Evolutionary conservation across 2,113 vertebrate species (phyloP).

Genomic region (Scalopus aquaticus): DNA sequence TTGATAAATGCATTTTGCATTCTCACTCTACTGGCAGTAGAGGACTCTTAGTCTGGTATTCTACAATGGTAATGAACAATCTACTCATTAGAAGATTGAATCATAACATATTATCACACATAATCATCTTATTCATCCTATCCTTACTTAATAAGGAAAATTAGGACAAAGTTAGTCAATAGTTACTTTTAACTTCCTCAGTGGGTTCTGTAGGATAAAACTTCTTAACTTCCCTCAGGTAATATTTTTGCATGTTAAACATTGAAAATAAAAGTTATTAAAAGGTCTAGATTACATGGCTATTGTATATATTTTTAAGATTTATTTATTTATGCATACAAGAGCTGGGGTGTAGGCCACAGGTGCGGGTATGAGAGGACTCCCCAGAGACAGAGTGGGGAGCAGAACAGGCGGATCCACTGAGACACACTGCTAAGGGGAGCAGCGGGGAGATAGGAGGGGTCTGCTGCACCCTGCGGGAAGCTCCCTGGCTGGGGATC

Average conservation of each 20-base stretch:
- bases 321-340: too few species aligned
- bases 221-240: not conserved
- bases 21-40: not conserved
- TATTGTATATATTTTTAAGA: too few species aligned
- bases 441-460: too few species aligned
- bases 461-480: too few species aligned
- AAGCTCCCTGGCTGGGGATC: too few species aligned
- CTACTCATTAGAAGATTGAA: not conserved
- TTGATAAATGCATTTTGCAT: not conserved
- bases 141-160: not conserved
- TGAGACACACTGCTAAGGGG: too few species aligned
- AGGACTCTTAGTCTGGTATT: not conserved
- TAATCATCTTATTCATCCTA: not conserved
- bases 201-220: not conserved
- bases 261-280: not conserved
- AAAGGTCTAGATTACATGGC: not conserved
- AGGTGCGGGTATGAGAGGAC: too few species aligned
- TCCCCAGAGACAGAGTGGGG: too few species aligned
- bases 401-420: too few species aligned
- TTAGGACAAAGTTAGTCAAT: not conserved
- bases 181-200: not conserved
- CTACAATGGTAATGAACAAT: not conserved
- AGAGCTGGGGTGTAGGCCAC: too few species aligned
- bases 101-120: too few species aligned
- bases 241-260: not conserved